phyloP scores from a whole-genome alignment of 2,113 vertebrate genomes.

The Eulemur macaco region DNA sequence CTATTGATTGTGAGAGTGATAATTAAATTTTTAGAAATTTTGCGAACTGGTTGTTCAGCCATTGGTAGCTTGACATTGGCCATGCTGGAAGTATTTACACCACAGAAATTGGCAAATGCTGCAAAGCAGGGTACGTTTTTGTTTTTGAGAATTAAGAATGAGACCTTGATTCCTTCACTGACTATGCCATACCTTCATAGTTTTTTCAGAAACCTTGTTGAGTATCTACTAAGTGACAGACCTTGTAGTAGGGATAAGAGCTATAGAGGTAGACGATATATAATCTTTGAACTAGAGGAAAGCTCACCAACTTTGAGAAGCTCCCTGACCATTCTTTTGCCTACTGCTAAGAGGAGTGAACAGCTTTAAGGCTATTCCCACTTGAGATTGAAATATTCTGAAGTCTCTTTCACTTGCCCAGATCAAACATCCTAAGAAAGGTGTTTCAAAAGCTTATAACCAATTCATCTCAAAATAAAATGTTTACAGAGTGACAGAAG shows the following conservation, averaged over 20 bases:
- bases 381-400: neutral
- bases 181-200: neutral
- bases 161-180: neutral
- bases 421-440: neutral
- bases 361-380: neutral
- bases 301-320: neutral
- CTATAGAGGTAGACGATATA: neutral
- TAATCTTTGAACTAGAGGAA: neutral
- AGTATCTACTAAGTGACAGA: neutral
- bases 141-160: neutral
- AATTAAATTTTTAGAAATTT: neutral
- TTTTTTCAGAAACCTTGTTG: neutral
- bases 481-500: neutral
- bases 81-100: neutral
- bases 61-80: neutral
- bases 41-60: neutral
- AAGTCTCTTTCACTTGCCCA: neutral
- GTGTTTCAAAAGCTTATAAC: neutral
- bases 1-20: neutral
- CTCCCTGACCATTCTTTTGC: neutral
- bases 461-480: neutral
- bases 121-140: neutral
- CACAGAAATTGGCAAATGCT: neutral
- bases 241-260: neutral
- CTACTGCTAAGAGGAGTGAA: neutral